These are phyloP conservation scores for Chelonia mydas DNA, from an alignment of 2,797 vertebrate genomes.

Conservation along the genomic window DNA sequence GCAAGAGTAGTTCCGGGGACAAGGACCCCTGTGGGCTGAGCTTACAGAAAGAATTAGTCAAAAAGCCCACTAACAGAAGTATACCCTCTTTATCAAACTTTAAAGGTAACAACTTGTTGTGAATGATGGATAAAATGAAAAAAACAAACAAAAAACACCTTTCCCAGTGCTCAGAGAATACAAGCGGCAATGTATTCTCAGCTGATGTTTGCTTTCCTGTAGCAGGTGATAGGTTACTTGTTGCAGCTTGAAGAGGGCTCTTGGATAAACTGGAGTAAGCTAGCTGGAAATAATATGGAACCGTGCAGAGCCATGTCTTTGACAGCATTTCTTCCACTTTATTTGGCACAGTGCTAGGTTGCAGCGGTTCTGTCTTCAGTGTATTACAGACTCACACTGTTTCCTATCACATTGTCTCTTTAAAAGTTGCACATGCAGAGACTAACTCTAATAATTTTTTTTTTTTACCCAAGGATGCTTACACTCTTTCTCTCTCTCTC, in stretches of 20 bases:
- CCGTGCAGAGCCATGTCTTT: slow-evolving; percentile 1
- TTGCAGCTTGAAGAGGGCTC: slow-evolving; percentile 11
- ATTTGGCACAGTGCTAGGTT: slow-evolving; percentile 3
- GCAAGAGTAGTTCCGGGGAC: neutral
- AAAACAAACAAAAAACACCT: neutral
- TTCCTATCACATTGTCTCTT: slow-evolving; percentile 14
- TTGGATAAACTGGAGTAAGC: slow-evolving; percentile 30
- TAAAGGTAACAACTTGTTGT: neutral
- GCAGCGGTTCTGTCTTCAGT: neutral
- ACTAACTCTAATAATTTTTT: neutral
- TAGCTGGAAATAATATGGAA: slow-evolving; percentile 33
- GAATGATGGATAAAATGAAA: neutral
- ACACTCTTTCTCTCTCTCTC: neutral
- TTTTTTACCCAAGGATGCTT: neutral
- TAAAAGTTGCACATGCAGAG: neutral
- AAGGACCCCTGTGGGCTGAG: neutral
- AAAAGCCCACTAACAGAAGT: neutral
- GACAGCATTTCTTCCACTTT: slow-evolving; percentile 59
- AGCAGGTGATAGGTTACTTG: slow-evolving; percentile 20
- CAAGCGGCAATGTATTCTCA: neutral
- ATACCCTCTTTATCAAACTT: neutral
- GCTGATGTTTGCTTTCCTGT: neutral
- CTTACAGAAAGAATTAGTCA: neutral
- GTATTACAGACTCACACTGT: neutral
- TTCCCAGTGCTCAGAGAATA: neutral